Conservation (phyloP, 2,888 invertebrate species). For the Philhelius pedissequus region DNA sequence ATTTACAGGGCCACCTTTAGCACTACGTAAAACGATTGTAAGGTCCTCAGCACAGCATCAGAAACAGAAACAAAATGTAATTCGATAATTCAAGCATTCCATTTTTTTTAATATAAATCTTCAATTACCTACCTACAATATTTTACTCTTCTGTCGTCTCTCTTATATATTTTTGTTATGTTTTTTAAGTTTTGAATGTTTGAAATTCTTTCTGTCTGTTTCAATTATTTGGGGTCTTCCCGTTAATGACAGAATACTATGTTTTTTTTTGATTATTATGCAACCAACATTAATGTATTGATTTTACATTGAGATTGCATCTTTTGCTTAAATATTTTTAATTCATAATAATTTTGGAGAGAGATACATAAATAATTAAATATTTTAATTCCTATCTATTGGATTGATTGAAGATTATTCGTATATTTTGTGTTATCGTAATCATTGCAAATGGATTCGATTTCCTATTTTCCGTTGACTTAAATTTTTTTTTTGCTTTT, state of each 20-base stretch:
- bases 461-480: not conserved
- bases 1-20: slow-evolving; percentile 83
- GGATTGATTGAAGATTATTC: slow-evolving; percentile 6
- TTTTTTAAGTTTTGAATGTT: slow-evolving; percentile 72
- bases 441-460: not conserved
- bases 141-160: slow-evolving; percentile 47
- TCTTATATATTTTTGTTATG: slow-evolving; percentile 54
- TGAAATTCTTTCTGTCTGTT: slow-evolving; percentile 18
- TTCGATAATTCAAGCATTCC: slow-evolving; percentile 70
- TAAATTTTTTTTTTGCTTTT: slow-evolving; percentile 28
- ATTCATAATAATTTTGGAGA: not conserved
- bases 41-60: slow-evolving; percentile 78
- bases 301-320: slow-evolving; percentile 8
- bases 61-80: slow-evolving; percentile 78
- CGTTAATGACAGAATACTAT: not conserved
- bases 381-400: not conserved
- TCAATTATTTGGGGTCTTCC: not conserved
- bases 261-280: not conserved
- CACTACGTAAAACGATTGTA: slow-evolving; percentile 82
- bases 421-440: not conserved
- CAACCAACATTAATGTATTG: slow-evolving; percentile 15
- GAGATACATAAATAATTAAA: no score
- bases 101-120: slow-evolving; percentile 41
- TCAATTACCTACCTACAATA: slow-evolving; percentile 37
- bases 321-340: not conserved